A percentile compares a stretch with the other conserved stretches of the same genome.
phyloP scores from a whole-genome alignment of 1,140 invertebrate genomes.

The Polyergus mexicanus region DNA sequence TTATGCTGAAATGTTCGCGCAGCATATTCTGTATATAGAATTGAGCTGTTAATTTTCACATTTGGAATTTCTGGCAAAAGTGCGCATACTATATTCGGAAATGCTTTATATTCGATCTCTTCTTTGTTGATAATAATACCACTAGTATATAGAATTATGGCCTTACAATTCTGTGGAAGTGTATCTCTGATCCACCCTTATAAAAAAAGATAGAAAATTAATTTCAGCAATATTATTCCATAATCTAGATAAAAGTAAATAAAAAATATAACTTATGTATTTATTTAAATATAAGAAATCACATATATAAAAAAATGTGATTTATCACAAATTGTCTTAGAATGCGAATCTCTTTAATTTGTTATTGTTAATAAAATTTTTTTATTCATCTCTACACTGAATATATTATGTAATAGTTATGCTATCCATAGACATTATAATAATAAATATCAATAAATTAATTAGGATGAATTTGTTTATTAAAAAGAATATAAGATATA shows the following conservation, averaged over 20 bases:
- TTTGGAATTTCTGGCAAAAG: constrained; percentile 78
- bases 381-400: background rate
- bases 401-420: background rate
- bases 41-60: constrained; percentile 52
- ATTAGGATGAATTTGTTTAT: background rate
- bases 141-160: constrained; percentile 55
- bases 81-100: constrained; percentile 50
- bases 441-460: background rate
- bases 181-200: constrained; percentile 69
- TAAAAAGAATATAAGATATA: background rate
- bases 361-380: background rate
- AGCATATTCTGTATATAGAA: too few relatives aligned
- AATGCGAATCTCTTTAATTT: background rate
- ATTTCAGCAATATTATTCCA: constrained; percentile 16
- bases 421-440: background rate
- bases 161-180: constrained; percentile 64
- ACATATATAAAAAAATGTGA: background rate
- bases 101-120: constrained; percentile 63
- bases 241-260: constrained; percentile 12
- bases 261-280: background rate
- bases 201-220: constrained; percentile 10
- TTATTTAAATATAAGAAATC: constrained; percentile 7
- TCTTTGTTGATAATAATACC: constrained; percentile 63
- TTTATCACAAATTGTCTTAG: background rate
- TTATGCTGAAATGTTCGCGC: too few relatives aligned